Base-by-base conservation (phyloP, 2,113 vertebrate genomes). In the Lophotis ruficrista region DNA sequence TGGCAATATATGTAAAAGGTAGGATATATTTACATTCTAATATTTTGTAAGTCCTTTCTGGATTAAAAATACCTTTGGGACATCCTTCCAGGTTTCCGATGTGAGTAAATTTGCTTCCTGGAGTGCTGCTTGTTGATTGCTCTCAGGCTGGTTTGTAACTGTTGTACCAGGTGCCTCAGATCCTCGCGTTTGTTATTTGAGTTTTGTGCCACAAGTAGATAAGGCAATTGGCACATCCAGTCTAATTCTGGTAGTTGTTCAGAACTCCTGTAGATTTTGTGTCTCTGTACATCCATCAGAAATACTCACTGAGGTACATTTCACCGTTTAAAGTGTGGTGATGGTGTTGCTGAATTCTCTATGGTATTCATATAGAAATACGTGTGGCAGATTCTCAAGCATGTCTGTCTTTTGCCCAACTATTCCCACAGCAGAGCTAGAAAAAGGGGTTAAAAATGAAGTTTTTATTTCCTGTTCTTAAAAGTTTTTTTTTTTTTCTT, bases 1-100 rank as follows among this genome's bases (percentile, higher is more conserved):
- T 28, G 4, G 4, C 9, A 25, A 7, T 1, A 0, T 4, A 3
- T 12, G 3, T 83, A 10, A 61, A n/a, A 56, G 10, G 0, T 13
- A 60, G 21, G 19, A 11, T 65, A 4, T 35, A 7, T 13, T 45
- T 57, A 27, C 65, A 10, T 61, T 61, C 14, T 48, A 5, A 1
- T 10, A 14, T 3, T 47, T 22, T 13, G 4, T 6, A 8, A 43
- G 41, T 15, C 41, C 41, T 43, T 43, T 43, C 27, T 50, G 37
- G 3, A 11, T 84, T 75, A 60, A 47, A 89, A 94, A 21, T 28
- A 61, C 1, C 0, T 43, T 14, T 43, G 9, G 11, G 47, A 30
- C 2, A 7, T 38, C 12, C 7, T 76, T 71, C 30, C 23, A 51
- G 21, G 17, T 78, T 65, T 66, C 22, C 66, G 10, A 9, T 53